A percentile compares a stretch with the other conserved stretches of the same genome.
These are phyloP conservation scores for Phyllotreta cruciferae DNA, from an alignment of 2,888 invertebrate species.

Conservation along the genomic window DNA sequence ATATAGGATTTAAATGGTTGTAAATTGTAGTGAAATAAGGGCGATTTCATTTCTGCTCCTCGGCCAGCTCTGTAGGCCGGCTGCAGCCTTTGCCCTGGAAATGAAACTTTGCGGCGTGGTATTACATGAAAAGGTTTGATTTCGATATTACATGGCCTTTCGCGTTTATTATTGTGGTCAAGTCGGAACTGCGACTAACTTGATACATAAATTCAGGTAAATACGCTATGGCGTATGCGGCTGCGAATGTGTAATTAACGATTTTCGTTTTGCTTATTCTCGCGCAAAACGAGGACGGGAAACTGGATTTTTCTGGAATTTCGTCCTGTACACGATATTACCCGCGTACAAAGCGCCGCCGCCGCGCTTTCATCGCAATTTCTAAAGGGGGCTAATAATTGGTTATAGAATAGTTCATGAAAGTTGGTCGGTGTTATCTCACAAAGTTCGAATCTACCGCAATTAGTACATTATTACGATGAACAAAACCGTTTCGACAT, in stretches of 20 bases:
- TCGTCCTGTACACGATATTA: too few species aligned
- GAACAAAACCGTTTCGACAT: slow-evolving; percentile 35
- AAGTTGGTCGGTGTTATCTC: slow-evolving; percentile 26
- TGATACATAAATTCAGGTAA: slow-evolving; percentile 2
- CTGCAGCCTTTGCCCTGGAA: not conserved
- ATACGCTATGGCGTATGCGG: not conserved
- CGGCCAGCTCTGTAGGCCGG: not conserved
- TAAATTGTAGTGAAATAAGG: not conserved
- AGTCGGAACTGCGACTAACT: slow-evolving; percentile 7
- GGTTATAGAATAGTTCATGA: slow-evolving; percentile 26
- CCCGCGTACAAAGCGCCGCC: too few species aligned
- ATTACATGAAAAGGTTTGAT: slow-evolving; percentile 18
- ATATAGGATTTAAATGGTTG: too few species aligned
- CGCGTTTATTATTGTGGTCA: slow-evolving; percentile 12
- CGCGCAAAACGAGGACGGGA: too few species aligned
- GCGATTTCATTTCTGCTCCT: slow-evolving; percentile 1
- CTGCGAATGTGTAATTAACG: too few species aligned
- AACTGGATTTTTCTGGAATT: too few species aligned
- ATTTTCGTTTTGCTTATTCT: too few species aligned
- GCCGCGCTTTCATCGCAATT: too few species aligned
- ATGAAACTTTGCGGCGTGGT: slow-evolving; percentile 8
- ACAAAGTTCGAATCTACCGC: slow-evolving; percentile 33
- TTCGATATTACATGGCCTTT: slow-evolving; percentile 15
- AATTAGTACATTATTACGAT: slow-evolving; percentile 37
- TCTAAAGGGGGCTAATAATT: too few species aligned